These are phyloP conservation scores for Phyllostomus discolor DNA, from an alignment of 2,113 vertebrate genomes.

Conservation along the genomic window DNA sequence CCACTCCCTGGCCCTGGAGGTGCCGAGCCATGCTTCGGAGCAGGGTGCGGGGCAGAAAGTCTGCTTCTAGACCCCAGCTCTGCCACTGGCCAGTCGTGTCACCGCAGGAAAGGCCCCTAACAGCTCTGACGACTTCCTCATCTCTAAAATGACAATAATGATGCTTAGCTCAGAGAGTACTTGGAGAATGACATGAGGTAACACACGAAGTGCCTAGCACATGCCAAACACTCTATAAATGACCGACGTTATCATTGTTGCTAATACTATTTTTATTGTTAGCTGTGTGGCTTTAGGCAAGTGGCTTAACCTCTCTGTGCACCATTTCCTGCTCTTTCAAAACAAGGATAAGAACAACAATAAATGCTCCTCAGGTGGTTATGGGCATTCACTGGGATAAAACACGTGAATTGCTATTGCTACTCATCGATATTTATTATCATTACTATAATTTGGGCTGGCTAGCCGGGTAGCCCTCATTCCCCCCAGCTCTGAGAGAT, in stretches of 20 bases:
- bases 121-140: neutral
- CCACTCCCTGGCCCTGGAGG: rapidly evolving
- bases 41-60: neutral
- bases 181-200: neutral
- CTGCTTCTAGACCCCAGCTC: neutral
- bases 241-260: neutral
- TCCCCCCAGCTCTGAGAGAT: neutral
- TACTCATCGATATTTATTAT: neutral
- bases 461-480: neutral
- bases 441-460: neutral
- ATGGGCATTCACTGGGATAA: neutral
- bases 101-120: neutral
- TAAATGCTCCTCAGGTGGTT: neutral
- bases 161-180: neutral
- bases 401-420: neutral
- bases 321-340: neutral
- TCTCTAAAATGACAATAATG: neutral
- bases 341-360: neutral
- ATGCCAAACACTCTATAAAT: neutral
- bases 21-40: rapidly evolving
- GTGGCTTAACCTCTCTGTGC: neutral
- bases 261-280: neutral
- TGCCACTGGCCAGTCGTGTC: neutral
- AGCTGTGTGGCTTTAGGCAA: neutral
- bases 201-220: neutral